A percentile compares a stretch with the other conserved stretches of the same genome.
Evolutionary conservation across 2,113 vertebrate genomes (phyloP).

Genomic region (Neodontobutis hainanensis): DNA sequence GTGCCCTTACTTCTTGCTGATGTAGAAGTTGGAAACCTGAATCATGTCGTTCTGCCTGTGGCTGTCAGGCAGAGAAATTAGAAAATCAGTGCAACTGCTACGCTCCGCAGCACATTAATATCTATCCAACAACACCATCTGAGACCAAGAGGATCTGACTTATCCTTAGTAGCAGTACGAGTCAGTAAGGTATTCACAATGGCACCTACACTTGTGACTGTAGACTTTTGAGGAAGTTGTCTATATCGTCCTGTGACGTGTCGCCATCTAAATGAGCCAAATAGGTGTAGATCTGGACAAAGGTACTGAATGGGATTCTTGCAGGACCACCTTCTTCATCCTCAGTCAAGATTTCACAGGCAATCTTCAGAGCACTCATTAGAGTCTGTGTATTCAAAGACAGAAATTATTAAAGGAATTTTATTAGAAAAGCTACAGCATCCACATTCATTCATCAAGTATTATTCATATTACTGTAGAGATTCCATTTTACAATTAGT

Average conservation of each 20-base stretch:
- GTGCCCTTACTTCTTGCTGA: constrained; percentile 38
- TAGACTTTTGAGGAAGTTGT: constrained; percentile 76
- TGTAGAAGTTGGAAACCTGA: constrained; percentile 63
- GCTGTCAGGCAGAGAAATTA: constrained; percentile 52
- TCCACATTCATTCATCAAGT: not conserved
- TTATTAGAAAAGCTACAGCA: not conserved
- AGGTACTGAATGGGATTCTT: constrained; percentile 80
- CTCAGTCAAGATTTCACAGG: constrained; percentile 86
- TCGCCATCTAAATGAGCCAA: constrained; percentile 83
- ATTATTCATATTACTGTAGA: not conserved
- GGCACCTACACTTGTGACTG: constrained; percentile 61
- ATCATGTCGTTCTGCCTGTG: constrained; percentile 62
- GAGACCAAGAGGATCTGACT: constrained; percentile 26
- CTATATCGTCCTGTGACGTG: constrained; percentile 53
- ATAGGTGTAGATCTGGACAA: constrained; percentile 83
- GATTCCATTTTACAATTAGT: not conserved
- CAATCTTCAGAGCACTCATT: constrained; percentile 80
- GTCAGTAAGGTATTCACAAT: not conserved
- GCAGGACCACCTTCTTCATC: constrained; percentile 84
- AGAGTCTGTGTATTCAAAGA: constrained; percentile 74
- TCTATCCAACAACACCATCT: constrained; percentile 37
- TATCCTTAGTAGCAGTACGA: not conserved
- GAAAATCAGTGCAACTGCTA: constrained; percentile 31
- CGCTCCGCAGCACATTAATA: constrained; percentile 24
- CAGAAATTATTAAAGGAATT: not conserved